Conservation (phyloP, 1,140 invertebrate genomes). For the Calephelis virginiensis region DNA sequence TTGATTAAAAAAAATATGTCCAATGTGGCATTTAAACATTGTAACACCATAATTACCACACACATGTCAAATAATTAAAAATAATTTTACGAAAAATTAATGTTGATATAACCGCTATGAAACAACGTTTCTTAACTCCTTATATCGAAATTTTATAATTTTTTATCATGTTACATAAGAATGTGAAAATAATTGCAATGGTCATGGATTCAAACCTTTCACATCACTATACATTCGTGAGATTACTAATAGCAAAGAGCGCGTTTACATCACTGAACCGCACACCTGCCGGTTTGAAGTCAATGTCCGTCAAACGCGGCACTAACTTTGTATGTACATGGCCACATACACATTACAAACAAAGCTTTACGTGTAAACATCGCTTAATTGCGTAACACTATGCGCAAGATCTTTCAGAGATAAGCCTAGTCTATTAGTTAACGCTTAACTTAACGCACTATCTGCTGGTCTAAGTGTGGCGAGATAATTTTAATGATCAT, state of each 20-base stretch:
- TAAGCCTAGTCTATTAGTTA: constrained; percentile 19
- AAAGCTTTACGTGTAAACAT: constrained; percentile 43
- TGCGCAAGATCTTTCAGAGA: constrained; percentile 3
- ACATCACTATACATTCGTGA: constrained; percentile 35
- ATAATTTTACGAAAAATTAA: too few species aligned
- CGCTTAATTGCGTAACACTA: constrained; percentile 30
- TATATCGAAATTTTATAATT: too few species aligned
- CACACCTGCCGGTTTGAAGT: constrained; percentile 60
- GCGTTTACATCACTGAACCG: constrained; percentile 37
- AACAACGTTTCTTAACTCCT: too few species aligned
- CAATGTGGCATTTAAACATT: too few species aligned
- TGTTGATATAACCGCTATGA: too few species aligned
- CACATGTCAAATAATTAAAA: too few species aligned
- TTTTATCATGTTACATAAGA: too few species aligned
- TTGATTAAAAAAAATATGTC: too few species aligned
- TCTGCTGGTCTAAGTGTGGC: constrained; percentile 11
- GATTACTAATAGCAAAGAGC: constrained; percentile 48
- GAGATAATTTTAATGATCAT: constrained; percentile 13
- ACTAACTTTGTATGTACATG: constrained; percentile 38
- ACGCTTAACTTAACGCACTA: constrained; percentile 17
- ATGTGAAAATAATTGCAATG: too few species aligned
- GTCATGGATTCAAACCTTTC: not conserved
- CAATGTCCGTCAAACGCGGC: constrained; percentile 67
- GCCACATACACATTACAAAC: constrained; percentile 44
- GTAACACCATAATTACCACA: too few species aligned